Evolutionary conservation across 2,113 vertebrate genomes (phyloP).

Genomic region (Nothocercus nigrocapillus): DNA sequence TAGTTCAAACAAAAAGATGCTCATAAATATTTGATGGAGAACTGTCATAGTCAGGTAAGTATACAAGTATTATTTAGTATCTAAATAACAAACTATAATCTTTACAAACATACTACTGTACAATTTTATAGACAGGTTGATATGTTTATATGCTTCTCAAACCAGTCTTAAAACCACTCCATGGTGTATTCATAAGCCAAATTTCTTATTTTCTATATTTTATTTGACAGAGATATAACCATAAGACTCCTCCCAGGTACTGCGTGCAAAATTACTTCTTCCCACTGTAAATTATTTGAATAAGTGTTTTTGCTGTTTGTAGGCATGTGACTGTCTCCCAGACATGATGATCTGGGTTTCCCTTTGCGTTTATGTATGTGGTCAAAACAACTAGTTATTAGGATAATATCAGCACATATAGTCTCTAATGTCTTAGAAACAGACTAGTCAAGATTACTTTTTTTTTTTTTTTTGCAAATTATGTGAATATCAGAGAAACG

Average conservation of each 20-base stretch:
- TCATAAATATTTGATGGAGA: neutral
- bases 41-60: neutral
- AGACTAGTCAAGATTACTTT: neutral
- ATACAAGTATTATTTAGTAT: neutral
- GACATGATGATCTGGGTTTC: neutral
- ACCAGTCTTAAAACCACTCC: neutral
- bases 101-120: neutral
- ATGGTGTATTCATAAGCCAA: neutral
- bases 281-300: neutral
- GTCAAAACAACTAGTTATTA: neutral
- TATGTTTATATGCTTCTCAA: neutral
- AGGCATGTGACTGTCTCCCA: neutral
- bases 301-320: neutral
- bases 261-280: neutral
- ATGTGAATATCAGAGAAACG: neutral
- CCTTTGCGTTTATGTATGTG: neutral
- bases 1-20: fast-evolving
- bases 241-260: neutral
- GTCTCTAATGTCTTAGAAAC: neutral
- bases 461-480: neutral
- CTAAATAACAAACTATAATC: neutral
- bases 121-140: neutral
- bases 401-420: neutral
- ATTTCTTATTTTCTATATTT: neutral
- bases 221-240: neutral